phyloP scores from a whole-genome alignment of 1,140 invertebrate species.

The Aphidius ervi region DNA sequence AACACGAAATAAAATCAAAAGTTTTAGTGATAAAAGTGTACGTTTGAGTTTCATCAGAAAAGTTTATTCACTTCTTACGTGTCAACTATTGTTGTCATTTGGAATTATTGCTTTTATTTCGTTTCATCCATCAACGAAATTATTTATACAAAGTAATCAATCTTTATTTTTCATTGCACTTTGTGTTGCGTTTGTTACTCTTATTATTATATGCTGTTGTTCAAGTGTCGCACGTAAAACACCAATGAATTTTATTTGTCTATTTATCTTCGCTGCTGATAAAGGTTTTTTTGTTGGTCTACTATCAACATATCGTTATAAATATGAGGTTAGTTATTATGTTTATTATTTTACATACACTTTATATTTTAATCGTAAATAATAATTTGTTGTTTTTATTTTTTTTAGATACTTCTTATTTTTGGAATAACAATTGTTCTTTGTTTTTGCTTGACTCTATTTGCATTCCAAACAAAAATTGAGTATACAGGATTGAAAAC shows the following conservation, averaged over 20 bases:
- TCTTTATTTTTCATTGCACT: too few species aligned
- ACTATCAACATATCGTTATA: constrained; percentile 58
- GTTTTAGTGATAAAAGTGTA: too few species aligned
- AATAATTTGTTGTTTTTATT: constrained; percentile 16
- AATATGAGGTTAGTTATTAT: constrained; percentile 52
- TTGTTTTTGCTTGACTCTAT: constrained; percentile 79
- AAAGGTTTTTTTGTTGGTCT: constrained; percentile 74
- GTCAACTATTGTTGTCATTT: too few species aligned
- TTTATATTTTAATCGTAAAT: not conserved
- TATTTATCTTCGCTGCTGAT: constrained; percentile 78
- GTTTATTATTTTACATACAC: constrained; percentile 1
- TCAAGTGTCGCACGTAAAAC: constrained; percentile 73
- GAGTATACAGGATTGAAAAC: constrained; percentile 87
- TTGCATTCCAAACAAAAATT: constrained; percentile 91
- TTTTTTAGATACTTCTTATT: constrained; percentile 71
- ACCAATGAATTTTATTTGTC: constrained; percentile 86
- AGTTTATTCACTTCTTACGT: too few species aligned
- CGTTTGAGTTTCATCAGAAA: too few species aligned
- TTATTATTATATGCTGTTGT: constrained; percentile 72
- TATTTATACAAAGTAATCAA: too few species aligned
- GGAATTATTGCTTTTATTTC: too few species aligned
- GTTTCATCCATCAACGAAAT: too few species aligned
- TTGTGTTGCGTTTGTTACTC: too few species aligned
- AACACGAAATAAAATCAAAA: too few species aligned
- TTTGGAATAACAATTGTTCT: constrained; percentile 77